phyloP scores from a whole-genome alignment of 2,113 vertebrate genomes.

The Mormyrus iriodes region DNA sequence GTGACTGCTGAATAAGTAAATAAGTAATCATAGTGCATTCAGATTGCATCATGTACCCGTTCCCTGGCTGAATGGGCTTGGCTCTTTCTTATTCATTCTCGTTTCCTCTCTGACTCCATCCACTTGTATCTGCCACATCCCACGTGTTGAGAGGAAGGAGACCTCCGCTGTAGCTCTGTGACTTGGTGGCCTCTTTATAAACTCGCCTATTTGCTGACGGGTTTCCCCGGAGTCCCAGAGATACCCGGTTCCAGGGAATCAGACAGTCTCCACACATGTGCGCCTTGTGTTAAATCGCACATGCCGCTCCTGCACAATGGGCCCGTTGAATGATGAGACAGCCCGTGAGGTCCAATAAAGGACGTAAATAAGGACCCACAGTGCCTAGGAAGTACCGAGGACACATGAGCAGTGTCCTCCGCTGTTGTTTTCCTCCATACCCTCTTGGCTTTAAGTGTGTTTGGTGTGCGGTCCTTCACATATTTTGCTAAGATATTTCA shows the following conservation, averaged over 20 bases:
- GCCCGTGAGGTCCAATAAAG: not conserved
- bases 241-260: not conserved
- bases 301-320: slow-evolving; percentile 49
- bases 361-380: not conserved
- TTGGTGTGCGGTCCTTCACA: not conserved
- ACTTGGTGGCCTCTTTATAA: not conserved
- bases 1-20: not conserved
- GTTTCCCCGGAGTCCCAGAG: not conserved
- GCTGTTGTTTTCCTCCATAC: not conserved
- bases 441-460: not conserved
- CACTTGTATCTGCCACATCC: not conserved
- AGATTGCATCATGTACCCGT: not conserved
- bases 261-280: not conserved
- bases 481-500: not conserved
- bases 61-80: not conserved
- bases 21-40: not conserved
- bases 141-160: not conserved
- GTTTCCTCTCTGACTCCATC: not conserved
- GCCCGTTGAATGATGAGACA: slow-evolving; percentile 13
- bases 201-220: not conserved
- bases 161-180: not conserved
- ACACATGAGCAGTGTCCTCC: slow-evolving; percentile 21
- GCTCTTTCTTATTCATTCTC: not conserved
- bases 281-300: not conserved
- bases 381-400: not conserved